Base-by-base conservation (phyloP, 2,888 invertebrate species). In the Scaptomyza flava region DNA sequence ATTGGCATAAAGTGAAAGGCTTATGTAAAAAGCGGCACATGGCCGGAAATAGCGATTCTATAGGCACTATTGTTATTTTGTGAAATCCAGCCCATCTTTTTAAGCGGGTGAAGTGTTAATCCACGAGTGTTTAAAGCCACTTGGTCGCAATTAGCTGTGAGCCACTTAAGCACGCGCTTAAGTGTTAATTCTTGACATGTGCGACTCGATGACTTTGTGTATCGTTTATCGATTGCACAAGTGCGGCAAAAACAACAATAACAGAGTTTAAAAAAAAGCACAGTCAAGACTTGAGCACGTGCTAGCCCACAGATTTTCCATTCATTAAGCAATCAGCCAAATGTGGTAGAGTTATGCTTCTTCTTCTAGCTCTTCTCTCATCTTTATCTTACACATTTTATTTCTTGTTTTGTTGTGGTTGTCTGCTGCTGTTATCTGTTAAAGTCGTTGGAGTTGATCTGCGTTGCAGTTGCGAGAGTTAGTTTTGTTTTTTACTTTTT, bases 271-370 rank as follows among this genome's bases (percentile, higher is more conserved):
- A 43, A 46, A 20, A 77, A 75, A 68, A 79, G 87, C 68, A 54
- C 73, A 76, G 65, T 66, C 63, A 71, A 68, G 74, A 75, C 89
- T 88, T 88, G 81, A 85, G 84, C 84, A 85, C 84, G 84, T 85
- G 84, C 34, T 20, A 42, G 43, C 58, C 41, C 46, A 52, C 63
- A 68, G 61, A 57, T 76, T 85, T 87, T 70, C 41, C 86, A 87
- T 83, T 83, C 87, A 83, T 83, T 83, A 82, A 87, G 89, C 68
- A 79, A 78, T 80, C 87, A 77, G 85, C 54, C 41, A 60, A 59
- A 62, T 45, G 42, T 48, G 50, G 50, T 53, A 66, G 72, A 63
- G 64, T 64, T 52, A 17, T 36, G 50, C 51, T 48, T 61, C 56
- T 53, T 69, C 46, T 60, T 41, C 7, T 11, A 8, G 38, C 27